phyloP scores from a whole-genome alignment of 2,113 vertebrate genomes.

The Scalopus aquaticus region DNA sequence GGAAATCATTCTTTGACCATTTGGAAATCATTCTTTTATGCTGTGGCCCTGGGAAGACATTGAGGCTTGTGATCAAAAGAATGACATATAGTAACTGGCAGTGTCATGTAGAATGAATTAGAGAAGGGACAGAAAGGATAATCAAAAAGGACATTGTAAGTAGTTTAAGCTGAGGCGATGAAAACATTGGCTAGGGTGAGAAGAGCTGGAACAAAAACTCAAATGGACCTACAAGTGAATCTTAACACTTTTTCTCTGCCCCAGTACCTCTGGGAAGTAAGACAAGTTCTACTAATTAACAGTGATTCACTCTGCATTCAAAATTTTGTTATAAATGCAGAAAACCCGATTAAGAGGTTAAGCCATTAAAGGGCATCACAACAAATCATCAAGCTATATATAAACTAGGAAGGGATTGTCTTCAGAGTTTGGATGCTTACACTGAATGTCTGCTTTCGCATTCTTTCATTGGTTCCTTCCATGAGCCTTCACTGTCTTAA shows the following conservation, averaged over 20 bases:
- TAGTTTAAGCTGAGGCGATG: neutral
- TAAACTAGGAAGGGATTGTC: neutral
- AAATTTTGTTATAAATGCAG: constrained; percentile 6
- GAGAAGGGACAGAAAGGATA: neutral
- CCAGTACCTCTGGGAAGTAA: neutral
- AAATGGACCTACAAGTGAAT: neutral
- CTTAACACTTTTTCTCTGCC: neutral
- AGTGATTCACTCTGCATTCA: neutral
- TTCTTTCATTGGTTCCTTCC: neutral
- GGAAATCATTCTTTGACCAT: neutral
- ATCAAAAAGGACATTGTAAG: neutral
- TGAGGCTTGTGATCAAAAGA: neutral
- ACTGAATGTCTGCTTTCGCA: neutral
- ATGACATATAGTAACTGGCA: neutral
- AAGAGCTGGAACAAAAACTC: neutral
- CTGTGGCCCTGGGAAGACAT: neutral
- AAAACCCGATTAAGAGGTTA: constrained; percentile 26
- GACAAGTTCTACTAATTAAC: neutral
- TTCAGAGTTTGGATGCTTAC: neutral
- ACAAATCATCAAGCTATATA: neutral
- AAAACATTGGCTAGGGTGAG: neutral
- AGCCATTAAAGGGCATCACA: neutral
- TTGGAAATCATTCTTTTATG: constrained; percentile 12
- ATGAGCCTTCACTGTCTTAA: neutral
- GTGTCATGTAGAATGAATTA: neutral